These are phyloP conservation scores for Saccostrea cuccullata DNA, from an alignment of 1,140 invertebrate genomes.

Conservation along the genomic window DNA sequence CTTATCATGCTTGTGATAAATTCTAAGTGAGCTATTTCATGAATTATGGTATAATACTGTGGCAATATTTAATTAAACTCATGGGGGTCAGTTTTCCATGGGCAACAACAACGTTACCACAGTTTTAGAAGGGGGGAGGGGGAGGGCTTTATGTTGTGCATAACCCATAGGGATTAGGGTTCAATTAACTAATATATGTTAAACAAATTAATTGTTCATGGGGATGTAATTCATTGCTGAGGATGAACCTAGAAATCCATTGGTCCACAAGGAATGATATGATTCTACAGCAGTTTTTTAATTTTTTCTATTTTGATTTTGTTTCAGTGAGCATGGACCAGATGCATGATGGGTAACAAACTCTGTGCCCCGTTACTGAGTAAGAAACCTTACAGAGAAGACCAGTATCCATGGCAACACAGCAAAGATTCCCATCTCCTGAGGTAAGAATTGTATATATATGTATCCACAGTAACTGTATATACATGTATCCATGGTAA, in stretches of 20 bases:
- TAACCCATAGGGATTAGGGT: not conserved
- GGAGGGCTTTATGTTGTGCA: no score
- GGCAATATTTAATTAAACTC: no score
- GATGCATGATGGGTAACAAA: constrained; percentile 92
- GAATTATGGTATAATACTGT: no score
- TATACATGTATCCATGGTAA: constrained; percentile 54
- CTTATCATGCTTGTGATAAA: no score
- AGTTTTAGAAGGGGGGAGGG: no score
- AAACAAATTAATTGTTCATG: not conserved
- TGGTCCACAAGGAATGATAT: not conserved
- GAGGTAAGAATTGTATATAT: constrained; percentile 83
- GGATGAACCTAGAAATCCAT: not conserved
- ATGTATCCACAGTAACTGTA: constrained; percentile 80
- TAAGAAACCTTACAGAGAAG: constrained; percentile 94
- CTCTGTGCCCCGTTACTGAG: constrained; percentile 92
- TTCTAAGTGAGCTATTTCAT: no score
- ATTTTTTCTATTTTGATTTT: not conserved
- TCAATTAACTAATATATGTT: not conserved
- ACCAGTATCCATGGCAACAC: constrained; percentile 86
- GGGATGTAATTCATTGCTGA: not conserved
- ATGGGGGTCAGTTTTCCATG: no score
- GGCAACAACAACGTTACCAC: no score
- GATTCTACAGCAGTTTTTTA: not conserved
- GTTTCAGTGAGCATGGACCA: not conserved
- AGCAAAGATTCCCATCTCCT: constrained; percentile 85